Base-by-base conservation (phyloP, 35 echinoderm and acorn worm species). In the Ophiothrix spiculata region DNA sequence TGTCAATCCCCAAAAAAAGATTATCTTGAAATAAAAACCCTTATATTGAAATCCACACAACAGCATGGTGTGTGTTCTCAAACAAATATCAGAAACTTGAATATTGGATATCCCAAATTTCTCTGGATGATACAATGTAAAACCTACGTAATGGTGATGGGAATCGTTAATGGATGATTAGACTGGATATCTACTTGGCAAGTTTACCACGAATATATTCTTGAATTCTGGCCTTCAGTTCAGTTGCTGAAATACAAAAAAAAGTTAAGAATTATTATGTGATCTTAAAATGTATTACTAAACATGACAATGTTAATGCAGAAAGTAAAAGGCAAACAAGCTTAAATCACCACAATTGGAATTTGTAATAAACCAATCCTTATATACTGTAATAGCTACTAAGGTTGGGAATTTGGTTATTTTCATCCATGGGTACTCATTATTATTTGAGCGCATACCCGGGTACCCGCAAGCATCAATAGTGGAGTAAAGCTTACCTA, bases 201-300 rank as follows among this genome's bases (percentile, higher is more conserved):
- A 74, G 83, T 85, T 99, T 99, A 37, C 39, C 16, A 56, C 81
- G 91, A 39, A 94, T 94, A 89, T 92, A 99, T 32, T 92, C 87
- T 15, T 89, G 56, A 15, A 99, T 99, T 85, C 82, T 88, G 31
- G 86, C 36, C 56, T 99, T 99, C 49, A 99, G 75, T 34, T 94
- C 92, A 38, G 92, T 79, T 31, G 76, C 93, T 99, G 82, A 87
- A 74, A 89, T 64, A 82, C 35, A 90, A 32, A 41, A 78, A 56
- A 6, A 19, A 35, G 69, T 64, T 8, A 84, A 54, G 16, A 0
- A 23, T 40, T 42, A 84, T 35, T 79, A 56, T 28, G 49, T 35
- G 14, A 75, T n/a, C n/a, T n/a, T n/a, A 40, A 56, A 64, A 74
- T 56, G 40, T 25, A 42, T 17, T 76, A 19, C 45, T 38, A 49